phyloP scores from a whole-genome alignment of 2,797 vertebrate species.

The Acanthurus leucopareius region DNA sequence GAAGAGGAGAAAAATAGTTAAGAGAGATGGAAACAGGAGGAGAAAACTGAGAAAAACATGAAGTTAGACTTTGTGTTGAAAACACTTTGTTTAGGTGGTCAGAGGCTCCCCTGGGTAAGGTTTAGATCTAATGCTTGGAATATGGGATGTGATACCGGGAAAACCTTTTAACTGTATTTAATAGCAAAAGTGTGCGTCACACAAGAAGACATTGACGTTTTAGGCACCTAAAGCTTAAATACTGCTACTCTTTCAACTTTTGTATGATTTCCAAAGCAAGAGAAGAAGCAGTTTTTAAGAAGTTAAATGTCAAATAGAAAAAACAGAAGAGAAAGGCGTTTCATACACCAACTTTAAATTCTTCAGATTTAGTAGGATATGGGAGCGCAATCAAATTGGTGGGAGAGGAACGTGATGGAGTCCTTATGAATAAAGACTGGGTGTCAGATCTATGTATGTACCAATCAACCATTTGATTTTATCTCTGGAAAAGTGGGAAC shows the following conservation, averaged over 20 bases:
- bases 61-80: slow-evolving; percentile 12
- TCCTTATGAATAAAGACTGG: too few relatives aligned
- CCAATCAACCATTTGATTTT: too few relatives aligned
- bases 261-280: too few relatives aligned
- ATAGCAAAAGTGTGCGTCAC: slow-evolving; percentile 21
- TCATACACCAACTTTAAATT: too few relatives aligned
- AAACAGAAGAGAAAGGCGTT: too few relatives aligned
- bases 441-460: too few relatives aligned
- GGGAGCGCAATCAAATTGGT: too few relatives aligned
- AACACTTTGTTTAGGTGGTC: slow-evolving; percentile 73
- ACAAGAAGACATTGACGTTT: slow-evolving; percentile 1
- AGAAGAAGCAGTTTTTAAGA: too few relatives aligned
- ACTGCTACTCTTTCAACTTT: background rate
- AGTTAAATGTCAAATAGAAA: too few relatives aligned
- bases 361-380: too few relatives aligned
- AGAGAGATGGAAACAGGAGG: slow-evolving; percentile 35
- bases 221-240: background rate
- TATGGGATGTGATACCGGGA: slow-evolving; percentile 31
- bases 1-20: slow-evolving; percentile 55
- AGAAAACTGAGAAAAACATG: slow-evolving; percentile 40
- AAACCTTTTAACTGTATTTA: slow-evolving; percentile 31
- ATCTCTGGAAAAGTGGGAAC: too few relatives aligned
- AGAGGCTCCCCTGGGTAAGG: slow-evolving; percentile 55
- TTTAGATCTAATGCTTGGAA: slow-evolving; percentile 57
- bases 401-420: too few relatives aligned